These are phyloP conservation scores for Apodemia duryi DNA, from an alignment of 2,888 invertebrate genomes.

Conservation along the genomic window DNA sequence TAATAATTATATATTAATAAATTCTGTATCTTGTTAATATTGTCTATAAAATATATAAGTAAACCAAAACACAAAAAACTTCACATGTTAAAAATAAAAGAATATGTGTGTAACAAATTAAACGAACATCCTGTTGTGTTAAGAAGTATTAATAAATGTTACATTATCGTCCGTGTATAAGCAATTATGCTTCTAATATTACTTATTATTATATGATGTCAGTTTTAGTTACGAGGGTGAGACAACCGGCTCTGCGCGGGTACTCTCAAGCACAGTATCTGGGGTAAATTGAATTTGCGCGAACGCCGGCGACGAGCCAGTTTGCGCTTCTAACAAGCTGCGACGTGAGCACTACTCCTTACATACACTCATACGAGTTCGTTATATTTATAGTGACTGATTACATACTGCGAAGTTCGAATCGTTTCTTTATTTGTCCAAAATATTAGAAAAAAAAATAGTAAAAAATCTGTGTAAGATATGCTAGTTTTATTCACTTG, in stretches of 20 bases:
- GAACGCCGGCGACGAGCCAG: conserved; percentile 67
- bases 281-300: conserved; percentile 74
- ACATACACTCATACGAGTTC: conserved; percentile 39
- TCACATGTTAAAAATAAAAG: too few relatives aligned
- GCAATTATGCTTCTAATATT: background rate
- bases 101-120: too few relatives aligned
- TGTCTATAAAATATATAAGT: too few relatives aligned
- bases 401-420: too few relatives aligned
- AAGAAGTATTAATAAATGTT: background rate
- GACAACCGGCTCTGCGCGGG: conserved; percentile 9
- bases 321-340: conserved; percentile 74
- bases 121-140: background rate
- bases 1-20: too few relatives aligned
- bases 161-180: background rate
- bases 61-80: too few relatives aligned
- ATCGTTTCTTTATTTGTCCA: too few relatives aligned
- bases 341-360: conserved; percentile 61
- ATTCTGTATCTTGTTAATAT: too few relatives aligned
- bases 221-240: conserved; percentile 11
- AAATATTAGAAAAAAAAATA: too few relatives aligned
- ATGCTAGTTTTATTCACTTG: too few relatives aligned
- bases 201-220: conserved; percentile 8
- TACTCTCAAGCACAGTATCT: conserved; percentile 41
- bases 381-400: too few relatives aligned
- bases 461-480: too few relatives aligned